Evolutionary conservation across 2,113 vertebrate genomes (phyloP).

Genomic region (Chloropsis hardwickii): DNA sequence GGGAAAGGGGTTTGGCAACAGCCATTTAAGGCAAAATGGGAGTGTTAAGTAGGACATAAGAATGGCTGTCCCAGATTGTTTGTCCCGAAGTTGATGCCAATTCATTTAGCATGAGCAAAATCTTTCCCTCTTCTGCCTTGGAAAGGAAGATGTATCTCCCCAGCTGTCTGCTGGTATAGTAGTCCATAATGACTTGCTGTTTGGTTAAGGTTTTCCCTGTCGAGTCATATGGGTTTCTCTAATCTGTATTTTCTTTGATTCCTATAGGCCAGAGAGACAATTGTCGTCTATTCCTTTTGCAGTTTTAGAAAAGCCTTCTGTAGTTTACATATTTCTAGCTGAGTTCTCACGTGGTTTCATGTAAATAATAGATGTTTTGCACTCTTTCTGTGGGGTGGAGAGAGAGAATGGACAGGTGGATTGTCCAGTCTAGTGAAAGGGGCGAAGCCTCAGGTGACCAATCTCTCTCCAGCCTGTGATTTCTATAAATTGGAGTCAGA

Average conservation of each 20-base stretch:
- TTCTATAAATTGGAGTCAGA: too few species aligned
- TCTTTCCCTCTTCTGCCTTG: not conserved
- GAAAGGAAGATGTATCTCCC: not conserved
- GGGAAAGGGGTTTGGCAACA: not conserved
- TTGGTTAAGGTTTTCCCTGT: not conserved
- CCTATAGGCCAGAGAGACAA: not conserved
- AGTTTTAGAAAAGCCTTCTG: too few species aligned
- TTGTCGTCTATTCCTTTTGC: too few species aligned
- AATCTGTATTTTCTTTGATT: not conserved
- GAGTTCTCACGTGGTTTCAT: too few species aligned
- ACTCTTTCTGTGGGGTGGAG: too few species aligned
- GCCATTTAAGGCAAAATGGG: not conserved
- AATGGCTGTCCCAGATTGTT: not conserved
- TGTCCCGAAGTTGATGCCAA: not conserved
- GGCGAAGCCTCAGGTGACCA: too few species aligned
- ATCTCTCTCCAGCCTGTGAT: too few species aligned
- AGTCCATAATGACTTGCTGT: not conserved
- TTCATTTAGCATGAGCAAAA: not conserved
- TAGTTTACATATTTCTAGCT: too few species aligned
- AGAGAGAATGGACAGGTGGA: too few species aligned
- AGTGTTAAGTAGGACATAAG: not conserved
- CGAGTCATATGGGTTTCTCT: rapidly evolving
- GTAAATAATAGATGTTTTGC: too few species aligned
- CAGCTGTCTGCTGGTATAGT: not conserved
- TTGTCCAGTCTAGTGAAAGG: too few species aligned